Percentiles rank a stretch among this genome's conserved stretches.
Evolutionary conservation across 2,113 vertebrate species (phyloP).

Genomic region (Triplophysa rosa): DNA sequence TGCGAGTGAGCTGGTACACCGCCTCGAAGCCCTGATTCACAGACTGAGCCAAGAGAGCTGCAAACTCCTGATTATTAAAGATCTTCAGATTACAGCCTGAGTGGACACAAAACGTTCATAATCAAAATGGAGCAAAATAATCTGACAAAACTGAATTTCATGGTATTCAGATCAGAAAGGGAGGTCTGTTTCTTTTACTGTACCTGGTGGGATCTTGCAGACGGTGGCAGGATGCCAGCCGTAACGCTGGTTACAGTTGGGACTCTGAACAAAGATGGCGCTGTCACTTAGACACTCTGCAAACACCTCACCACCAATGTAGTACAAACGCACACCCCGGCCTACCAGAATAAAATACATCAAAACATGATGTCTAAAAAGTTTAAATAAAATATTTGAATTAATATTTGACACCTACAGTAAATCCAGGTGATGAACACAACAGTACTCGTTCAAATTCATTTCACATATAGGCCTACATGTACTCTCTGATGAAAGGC

Average conservation of each 20-base stretch:
- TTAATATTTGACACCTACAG: not conserved
- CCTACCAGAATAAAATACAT: constrained; percentile 70
- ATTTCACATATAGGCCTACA: not conserved
- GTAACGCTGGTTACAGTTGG: constrained; percentile 98
- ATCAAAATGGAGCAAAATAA: not conserved
- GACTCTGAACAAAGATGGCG: constrained; percentile 98
- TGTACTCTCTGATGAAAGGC: not conserved
- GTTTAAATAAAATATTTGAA: not conserved
- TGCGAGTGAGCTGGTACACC: constrained; percentile 95
- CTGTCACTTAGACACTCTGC: constrained; percentile 98
- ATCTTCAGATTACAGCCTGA: constrained; percentile 98
- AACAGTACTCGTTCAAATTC: not conserved
- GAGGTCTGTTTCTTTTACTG: not conserved
- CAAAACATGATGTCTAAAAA: constrained; percentile 8
- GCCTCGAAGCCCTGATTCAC: constrained; percentile 99
- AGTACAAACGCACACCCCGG: constrained; percentile 93
- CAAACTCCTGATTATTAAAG: constrained; percentile 99
- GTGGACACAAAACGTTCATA: not conserved
- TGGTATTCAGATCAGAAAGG: not conserved
- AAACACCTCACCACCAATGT: constrained; percentile 98
- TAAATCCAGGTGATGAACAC: not conserved
- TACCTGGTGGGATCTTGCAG: constrained; percentile 98
- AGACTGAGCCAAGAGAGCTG: constrained; percentile 92
- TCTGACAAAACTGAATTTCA: not conserved
- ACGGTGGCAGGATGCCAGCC: constrained; percentile 98